A percentile compares a stretch with the other conserved stretches of the same genome.
These are phyloP conservation scores for Pseudorasbora parva DNA, from an alignment of 2,113 vertebrate species.

Conservation along the genomic window DNA sequence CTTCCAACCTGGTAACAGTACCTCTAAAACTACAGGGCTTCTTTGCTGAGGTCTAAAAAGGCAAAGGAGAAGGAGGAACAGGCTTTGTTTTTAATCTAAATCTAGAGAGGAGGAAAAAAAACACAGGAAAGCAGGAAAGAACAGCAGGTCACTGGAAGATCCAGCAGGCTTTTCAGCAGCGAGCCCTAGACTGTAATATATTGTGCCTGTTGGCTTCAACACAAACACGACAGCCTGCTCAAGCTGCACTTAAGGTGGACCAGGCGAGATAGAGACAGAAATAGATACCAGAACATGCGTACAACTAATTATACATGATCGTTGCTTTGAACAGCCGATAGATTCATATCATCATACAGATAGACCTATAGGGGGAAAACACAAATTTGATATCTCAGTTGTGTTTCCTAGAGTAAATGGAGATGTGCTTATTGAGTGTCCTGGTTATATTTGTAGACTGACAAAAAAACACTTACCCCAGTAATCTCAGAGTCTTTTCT, in stretches of 20 bases:
- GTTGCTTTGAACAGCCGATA: not conserved
- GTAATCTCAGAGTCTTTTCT: not conserved
- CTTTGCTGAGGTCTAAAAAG: constrained; percentile 56
- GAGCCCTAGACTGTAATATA: constrained; percentile 85
- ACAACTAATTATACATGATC: not conserved
- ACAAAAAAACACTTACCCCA: not conserved
- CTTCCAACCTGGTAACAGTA: constrained; percentile 58
- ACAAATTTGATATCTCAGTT: not conserved
- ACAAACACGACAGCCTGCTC: constrained; percentile 83
- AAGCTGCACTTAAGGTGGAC: constrained; percentile 83
- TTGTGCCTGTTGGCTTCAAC: constrained; percentile 87
- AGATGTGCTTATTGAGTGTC: not conserved
- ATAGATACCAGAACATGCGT: not conserved
- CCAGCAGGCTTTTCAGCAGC: constrained; percentile 85
- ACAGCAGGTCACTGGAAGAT: constrained; percentile 85
- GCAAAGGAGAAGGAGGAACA: constrained; percentile 55
- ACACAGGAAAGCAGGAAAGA: constrained; percentile 78
- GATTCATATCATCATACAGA: not conserved
- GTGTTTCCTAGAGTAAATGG: not conserved
- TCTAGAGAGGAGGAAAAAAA: constrained; percentile 64
- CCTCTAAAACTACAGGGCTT: constrained; percentile 52
- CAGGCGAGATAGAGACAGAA: constrained; percentile 50
- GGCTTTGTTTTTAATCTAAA: constrained; percentile 83
- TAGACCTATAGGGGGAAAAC: not conserved
- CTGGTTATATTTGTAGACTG: not conserved